Conservation (phyloP, 2,113 vertebrate genomes). For the Osmerus eperlanus region DNA sequence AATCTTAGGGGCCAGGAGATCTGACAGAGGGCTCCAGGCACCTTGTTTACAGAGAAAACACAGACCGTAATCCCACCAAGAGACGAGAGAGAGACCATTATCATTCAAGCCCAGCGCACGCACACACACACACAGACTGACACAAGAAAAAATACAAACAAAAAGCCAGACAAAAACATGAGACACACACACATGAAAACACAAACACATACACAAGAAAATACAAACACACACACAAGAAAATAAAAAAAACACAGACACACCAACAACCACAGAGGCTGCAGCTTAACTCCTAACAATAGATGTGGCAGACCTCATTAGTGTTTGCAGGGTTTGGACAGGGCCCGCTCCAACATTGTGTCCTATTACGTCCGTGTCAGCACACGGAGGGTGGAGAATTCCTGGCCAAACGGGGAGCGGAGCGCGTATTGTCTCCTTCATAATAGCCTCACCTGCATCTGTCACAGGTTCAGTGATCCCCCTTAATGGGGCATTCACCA, state of each 20-base stretch:
- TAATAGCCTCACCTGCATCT: conserved; percentile 53
- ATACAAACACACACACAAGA: conserved; percentile 22
- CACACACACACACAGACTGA: conserved; percentile 3
- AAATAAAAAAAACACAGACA: conserved; percentile 24
- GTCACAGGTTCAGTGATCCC: conserved; percentile 31
- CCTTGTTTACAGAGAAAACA: conserved; percentile 57
- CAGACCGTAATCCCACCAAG: conserved; percentile 54
- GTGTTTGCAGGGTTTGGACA: conserved; percentile 49
- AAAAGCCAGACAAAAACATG: not conserved
- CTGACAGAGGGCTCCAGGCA: conserved; percentile 36
- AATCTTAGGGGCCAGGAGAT: not conserved
- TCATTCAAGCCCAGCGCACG: conserved; percentile 42
- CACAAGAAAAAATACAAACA: too few species aligned
- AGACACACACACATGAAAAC: not conserved
- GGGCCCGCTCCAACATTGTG: conserved; percentile 37
- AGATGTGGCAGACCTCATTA: conserved; percentile 65
- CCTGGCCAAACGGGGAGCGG: conserved; percentile 21
- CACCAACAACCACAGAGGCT: conserved; percentile 9
- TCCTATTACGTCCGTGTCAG: conserved; percentile 48
- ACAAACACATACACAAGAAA: conserved; percentile 10
- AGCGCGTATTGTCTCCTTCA: conserved; percentile 48
- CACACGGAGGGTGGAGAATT: conserved; percentile 9
- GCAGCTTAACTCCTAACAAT: conserved; percentile 56
- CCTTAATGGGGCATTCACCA: conserved; percentile 28
- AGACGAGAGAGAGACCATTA: conserved; percentile 51